These are phyloP conservation scores for Monopis laevigella DNA, from an alignment of 2,888 invertebrate genomes.

Conservation along the genomic window DNA sequence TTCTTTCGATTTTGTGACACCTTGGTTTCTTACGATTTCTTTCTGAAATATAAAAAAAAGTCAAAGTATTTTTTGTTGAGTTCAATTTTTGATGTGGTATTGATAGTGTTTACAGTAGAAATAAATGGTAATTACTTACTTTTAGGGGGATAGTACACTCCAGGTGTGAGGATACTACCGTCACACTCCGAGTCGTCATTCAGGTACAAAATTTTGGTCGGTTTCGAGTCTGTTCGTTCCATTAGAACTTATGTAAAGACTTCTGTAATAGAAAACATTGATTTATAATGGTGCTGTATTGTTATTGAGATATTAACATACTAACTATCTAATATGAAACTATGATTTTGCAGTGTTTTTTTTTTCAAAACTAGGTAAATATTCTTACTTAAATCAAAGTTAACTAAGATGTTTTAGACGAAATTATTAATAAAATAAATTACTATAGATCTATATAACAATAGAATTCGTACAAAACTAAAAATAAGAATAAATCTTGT, in stretches of 20 bases:
- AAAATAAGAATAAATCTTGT: too few relatives aligned
- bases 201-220: neutral
- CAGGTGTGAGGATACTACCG: constrained; percentile 29
- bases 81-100: neutral
- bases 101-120: neutral
- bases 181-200: constrained; percentile 3
- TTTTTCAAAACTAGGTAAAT: too few relatives aligned
- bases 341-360: too few relatives aligned
- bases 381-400: too few relatives aligned
- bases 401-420: too few relatives aligned
- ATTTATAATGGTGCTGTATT: too few relatives aligned
- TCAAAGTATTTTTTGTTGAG: constrained; percentile 3
- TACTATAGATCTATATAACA: too few relatives aligned
- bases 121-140: constrained; percentile 28
- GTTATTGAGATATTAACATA: too few relatives aligned
- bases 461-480: too few relatives aligned
- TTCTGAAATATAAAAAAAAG: neutral
- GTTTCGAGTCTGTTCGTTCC: constrained; percentile 4
- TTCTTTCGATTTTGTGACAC: constrained; percentile 54
- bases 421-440: too few relatives aligned
- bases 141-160: constrained; percentile 39
- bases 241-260: neutral
- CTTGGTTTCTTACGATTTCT: neutral
- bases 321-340: too few relatives aligned
- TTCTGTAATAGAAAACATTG: neutral